A percentile compares a stretch with the other conserved stretches of the same genome.
These are phyloP conservation scores for Melanchra persicariae DNA, from an alignment of 2,888 invertebrate species.

Conservation along the genomic window DNA sequence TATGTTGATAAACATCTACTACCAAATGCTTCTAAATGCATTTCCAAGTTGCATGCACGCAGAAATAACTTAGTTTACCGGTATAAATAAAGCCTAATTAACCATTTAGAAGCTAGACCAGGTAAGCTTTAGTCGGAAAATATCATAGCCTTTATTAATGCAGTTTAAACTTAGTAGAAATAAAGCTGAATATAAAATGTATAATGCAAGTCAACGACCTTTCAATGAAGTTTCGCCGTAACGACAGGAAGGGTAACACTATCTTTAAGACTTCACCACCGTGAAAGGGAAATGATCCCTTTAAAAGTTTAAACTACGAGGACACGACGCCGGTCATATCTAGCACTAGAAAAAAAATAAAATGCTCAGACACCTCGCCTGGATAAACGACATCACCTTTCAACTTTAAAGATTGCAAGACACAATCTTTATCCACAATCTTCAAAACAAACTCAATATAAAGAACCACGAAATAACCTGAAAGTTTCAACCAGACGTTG, in stretches of 20 bases:
- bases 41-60: slow-evolving; percentile 27
- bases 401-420: slow-evolving; percentile 35
- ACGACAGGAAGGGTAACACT: slow-evolving; percentile 31
- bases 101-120: background rate
- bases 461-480: slow-evolving; percentile 18
- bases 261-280: slow-evolving; percentile 16
- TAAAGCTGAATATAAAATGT: background rate
- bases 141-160: background rate
- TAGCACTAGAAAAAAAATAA: slow-evolving; percentile 34
- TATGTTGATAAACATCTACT: slow-evolving; percentile 36
- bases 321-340: slow-evolving; percentile 7
- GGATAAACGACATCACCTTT: slow-evolving; percentile 18
- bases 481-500: slow-evolving; percentile 25
- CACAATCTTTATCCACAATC: slow-evolving; percentile 50
- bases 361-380: slow-evolving; percentile 30
- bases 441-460: slow-evolving; percentile 30
- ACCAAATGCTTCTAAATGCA: slow-evolving; percentile 22
- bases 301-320: slow-evolving; percentile 25
- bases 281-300: background rate
- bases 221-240: background rate
- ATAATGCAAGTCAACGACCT: slow-evolving; percentile 12
- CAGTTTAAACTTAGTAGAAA: background rate
- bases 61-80: background rate
- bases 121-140: background rate
- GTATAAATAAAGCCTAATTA: slow-evolving; percentile 25